These are phyloP conservation scores for Lasioglossum zephyrum DNA, from an alignment of 2,888 invertebrate species.

Conservation along the genomic window DNA sequence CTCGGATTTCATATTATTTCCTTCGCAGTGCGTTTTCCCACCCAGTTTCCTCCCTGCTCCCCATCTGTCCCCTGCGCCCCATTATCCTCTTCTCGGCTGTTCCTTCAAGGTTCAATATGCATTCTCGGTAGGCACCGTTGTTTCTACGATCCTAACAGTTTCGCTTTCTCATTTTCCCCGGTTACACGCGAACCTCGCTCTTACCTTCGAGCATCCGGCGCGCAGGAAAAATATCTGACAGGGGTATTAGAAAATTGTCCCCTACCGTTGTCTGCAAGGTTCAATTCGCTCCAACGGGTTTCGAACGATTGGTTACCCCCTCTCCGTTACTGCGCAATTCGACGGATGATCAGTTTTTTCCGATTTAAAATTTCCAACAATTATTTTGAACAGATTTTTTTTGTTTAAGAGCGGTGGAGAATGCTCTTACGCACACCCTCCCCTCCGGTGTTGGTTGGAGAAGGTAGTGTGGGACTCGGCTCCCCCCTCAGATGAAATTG, in stretches of 20 bases:
- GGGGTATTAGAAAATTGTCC: not conserved
- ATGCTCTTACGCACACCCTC: too few relatives aligned
- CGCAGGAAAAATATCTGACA: constrained; percentile 9
- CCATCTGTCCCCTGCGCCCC: not conserved
- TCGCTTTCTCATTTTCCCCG: constrained; percentile 13
- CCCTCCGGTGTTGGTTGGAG: too few relatives aligned
- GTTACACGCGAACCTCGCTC: not conserved
- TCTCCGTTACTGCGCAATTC: not conserved
- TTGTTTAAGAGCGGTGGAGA: too few relatives aligned
- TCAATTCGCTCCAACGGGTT: not conserved
- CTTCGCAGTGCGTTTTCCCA: not conserved
- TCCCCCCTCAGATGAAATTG: too few relatives aligned
- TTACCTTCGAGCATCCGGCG: not conserved
- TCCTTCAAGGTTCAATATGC: constrained; percentile 13
- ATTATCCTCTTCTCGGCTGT: constrained; percentile 5
- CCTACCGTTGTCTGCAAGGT: not conserved
- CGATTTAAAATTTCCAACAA: too few relatives aligned
- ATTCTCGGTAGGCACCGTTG: not conserved
- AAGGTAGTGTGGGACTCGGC: too few relatives aligned
- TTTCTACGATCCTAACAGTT: constrained; percentile 8
- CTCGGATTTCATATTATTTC: constrained; percentile 18
- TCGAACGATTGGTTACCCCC: not conserved
- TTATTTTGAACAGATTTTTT: too few relatives aligned
- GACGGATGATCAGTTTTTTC: too few relatives aligned
- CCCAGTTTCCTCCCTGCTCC: not conserved